Conservation (phyloP, 2,888 invertebrate genomes). For the Minunthozetes semirufus region DNA sequence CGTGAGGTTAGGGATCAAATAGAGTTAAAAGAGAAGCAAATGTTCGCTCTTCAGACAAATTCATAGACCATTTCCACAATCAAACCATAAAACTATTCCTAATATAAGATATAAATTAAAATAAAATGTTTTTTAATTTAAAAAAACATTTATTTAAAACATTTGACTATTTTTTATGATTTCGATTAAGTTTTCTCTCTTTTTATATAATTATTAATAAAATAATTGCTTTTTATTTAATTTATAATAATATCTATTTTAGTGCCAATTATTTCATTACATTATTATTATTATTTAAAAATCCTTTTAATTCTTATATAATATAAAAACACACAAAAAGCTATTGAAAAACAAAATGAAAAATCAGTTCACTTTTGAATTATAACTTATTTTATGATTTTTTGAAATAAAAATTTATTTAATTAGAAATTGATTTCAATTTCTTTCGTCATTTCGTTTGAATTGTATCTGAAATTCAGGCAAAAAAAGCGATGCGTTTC, state of each 20-base stretch:
- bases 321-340: not conserved
- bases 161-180: not conserved
- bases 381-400: not conserved
- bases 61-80: not conserved
- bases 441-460: not conserved
- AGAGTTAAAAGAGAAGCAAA: not conserved
- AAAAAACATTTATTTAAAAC: not conserved
- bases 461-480: not conserved
- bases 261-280: conserved; percentile 5
- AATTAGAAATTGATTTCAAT: not conserved
- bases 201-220: not conserved
- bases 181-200: not conserved
- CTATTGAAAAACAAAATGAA: not conserved
- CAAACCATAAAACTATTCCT: conserved; percentile 2
- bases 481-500: not conserved
- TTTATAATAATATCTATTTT: not conserved
- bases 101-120: not conserved
- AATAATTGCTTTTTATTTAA: not conserved
- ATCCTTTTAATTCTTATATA: not conserved
- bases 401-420: not conserved
- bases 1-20: conserved; percentile 76
- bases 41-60: not conserved
- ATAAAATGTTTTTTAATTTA: not conserved
- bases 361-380: not conserved
- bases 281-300: too few species aligned